phyloP scores from a whole-genome alignment of 2,113 vertebrate species.

The Gasterosteus aculeatus region DNA sequence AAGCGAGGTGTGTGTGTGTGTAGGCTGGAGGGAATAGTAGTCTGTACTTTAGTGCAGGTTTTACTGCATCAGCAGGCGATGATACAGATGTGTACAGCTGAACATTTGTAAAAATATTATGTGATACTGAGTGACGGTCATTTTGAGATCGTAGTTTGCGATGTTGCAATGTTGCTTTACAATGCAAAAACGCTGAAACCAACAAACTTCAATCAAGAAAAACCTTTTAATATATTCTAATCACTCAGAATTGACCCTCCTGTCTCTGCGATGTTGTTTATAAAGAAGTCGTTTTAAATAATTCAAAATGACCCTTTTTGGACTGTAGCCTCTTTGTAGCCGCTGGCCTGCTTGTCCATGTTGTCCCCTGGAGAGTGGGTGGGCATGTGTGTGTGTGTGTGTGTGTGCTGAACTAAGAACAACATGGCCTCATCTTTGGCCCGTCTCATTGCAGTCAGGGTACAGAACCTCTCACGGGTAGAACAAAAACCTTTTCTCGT shows the following conservation, averaged over 20 bases:
- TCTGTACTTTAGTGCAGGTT: background rate
- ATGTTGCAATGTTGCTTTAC: background rate
- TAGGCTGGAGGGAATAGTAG: background rate
- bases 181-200: background rate
- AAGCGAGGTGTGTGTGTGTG: background rate
- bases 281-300: background rate
- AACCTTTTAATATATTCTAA: background rate
- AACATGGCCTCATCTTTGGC: constrained; percentile 53
- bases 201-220: background rate
- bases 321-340: constrained; percentile 27
- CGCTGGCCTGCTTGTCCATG: constrained; percentile 9
- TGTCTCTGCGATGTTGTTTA: background rate
- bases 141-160: background rate
- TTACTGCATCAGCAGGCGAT: background rate
- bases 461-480: background rate
- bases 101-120: background rate
- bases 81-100: background rate
- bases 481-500: constrained; percentile 8
- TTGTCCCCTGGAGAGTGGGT: constrained; percentile 25
- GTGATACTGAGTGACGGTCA: background rate
- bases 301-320: constrained; percentile 8
- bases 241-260: background rate
- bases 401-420: constrained; percentile 27
- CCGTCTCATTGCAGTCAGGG: background rate
- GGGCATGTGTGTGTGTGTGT: constrained; percentile 18